A percentile compares a stretch with the other conserved stretches of the same genome.
Evolutionary conservation across 2,113 vertebrate species (phyloP).

Genomic region (Callorhinus ursinus): DNA sequence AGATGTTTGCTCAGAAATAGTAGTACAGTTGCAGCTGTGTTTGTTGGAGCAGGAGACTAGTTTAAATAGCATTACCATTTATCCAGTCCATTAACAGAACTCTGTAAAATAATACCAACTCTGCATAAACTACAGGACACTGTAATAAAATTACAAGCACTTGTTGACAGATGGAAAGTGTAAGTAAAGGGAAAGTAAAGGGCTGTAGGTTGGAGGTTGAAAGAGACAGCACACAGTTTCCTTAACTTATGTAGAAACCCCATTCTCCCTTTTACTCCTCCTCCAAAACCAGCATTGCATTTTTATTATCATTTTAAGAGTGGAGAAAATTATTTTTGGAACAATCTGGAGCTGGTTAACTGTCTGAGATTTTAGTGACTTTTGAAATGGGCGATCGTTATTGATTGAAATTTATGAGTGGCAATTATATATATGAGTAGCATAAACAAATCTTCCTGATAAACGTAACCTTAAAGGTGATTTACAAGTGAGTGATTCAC

Average conservation of each 20-base stretch:
- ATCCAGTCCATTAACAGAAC: conserved; percentile 93
- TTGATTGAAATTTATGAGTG: background rate
- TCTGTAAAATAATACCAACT: conserved; percentile 92
- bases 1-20: conserved; percentile 91
- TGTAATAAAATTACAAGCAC: conserved; percentile 89
- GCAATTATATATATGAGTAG: background rate
- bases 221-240: conserved; percentile 80
- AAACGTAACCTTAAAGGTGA: conserved; percentile 20
- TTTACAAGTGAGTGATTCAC: conserved; percentile 28
- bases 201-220: conserved; percentile 80
- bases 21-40: conserved; percentile 91
- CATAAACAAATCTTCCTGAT: background rate
- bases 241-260: conserved; percentile 25
- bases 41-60: conserved; percentile 88
- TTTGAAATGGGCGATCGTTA: conserved; percentile 2
- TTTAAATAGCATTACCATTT: conserved; percentile 92
- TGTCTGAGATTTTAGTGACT: background rate
- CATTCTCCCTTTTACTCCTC: background rate
- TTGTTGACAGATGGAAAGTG: conserved; percentile 88
- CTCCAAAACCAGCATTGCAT: background rate
- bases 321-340: conserved; percentile 33
- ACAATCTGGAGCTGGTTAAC: conserved; percentile 63
- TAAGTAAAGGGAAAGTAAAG: conserved; percentile 82
- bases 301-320: background rate
- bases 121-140: conserved; percentile 88